phyloP scores from a whole-genome alignment of 2,113 vertebrate species.

The Morphnarchus princeps region DNA sequence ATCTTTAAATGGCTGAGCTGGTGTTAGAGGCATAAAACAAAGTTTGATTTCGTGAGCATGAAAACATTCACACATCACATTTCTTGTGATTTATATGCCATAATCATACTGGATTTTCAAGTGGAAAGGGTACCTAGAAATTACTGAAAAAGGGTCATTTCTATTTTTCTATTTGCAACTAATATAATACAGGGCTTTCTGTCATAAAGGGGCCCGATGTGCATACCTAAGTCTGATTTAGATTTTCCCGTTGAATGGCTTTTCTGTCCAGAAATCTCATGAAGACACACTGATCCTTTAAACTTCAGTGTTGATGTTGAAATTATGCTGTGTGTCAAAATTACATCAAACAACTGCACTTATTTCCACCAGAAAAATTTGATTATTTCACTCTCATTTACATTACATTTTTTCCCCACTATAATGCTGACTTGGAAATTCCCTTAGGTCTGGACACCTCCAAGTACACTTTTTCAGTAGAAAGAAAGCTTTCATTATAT shows the following conservation, averaged over 20 bases:
- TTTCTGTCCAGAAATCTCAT: slow-evolving; percentile 17
- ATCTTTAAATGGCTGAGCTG: neutral
- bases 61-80: neutral
- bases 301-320: slow-evolving; percentile 49
- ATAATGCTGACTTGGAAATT: slow-evolving; percentile 69
- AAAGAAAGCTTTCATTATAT: slow-evolving; percentile 66
- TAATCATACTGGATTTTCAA: neutral
- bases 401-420: slow-evolving; percentile 6
- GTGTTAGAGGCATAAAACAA: neutral
- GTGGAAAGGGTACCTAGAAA: slow-evolving; percentile 21
- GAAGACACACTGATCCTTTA: slow-evolving; percentile 19
- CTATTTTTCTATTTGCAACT: slow-evolving; percentile 10
- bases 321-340: slow-evolving; percentile 67
- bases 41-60: neutral
- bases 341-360: slow-evolving; percentile 69
- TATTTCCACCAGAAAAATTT: slow-evolving; percentile 70
- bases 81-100: neutral
- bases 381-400: slow-evolving; percentile 73
- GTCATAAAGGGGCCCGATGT: rapidly evolving
- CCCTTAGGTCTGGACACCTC: slow-evolving; percentile 58
- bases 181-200: neutral
- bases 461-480: slow-evolving; percentile 9
- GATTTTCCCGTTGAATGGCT: slow-evolving; percentile 21
- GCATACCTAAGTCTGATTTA: neutral
- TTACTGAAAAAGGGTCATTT: neutral